phyloP scores from a whole-genome alignment of 2,113 vertebrate species.

The Charadrius vociferus region DNA sequence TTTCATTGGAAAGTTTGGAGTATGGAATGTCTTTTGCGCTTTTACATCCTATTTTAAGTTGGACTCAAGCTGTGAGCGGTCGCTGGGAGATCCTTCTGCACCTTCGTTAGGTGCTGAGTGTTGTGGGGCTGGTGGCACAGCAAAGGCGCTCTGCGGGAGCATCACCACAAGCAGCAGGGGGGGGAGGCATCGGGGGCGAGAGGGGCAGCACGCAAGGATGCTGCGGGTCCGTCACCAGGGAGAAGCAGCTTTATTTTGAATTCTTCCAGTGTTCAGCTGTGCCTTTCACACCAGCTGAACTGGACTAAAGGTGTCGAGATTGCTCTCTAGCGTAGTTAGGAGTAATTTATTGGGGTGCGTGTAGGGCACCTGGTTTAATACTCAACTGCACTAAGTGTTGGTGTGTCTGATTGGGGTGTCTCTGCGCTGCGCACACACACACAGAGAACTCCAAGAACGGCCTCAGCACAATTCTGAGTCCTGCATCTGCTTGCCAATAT shows the following conservation, averaged over 20 bases:
- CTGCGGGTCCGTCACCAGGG: neutral
- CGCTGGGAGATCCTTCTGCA: neutral
- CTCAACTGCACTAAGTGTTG: neutral
- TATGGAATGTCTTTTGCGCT: neutral
- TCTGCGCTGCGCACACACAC: neutral
- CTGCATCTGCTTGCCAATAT: neutral
- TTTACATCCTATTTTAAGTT: neutral
- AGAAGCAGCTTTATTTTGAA: neutral
- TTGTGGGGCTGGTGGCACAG: neutral
- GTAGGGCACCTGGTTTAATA: neutral
- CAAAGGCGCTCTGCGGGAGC: neutral
- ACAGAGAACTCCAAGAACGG: neutral
- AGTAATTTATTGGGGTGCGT: neutral
- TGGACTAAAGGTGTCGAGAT: neutral
- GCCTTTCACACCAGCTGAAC: neutral
- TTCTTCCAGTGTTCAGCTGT: neutral
- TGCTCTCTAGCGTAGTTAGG: neutral
- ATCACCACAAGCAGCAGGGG: neutral
- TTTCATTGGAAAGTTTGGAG: neutral
- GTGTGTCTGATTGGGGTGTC: neutral
- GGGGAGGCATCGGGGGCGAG: neutral
- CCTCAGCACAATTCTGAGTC: neutral
- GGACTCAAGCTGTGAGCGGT: neutral
- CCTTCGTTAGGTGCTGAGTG: neutral
- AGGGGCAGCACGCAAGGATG: fast-evolving